Evolutionary conservation across 1,140 invertebrate genomes (phyloP), one percentile per base, ranked within the genome.

Genomic region (Platyura marginata): DNA sequence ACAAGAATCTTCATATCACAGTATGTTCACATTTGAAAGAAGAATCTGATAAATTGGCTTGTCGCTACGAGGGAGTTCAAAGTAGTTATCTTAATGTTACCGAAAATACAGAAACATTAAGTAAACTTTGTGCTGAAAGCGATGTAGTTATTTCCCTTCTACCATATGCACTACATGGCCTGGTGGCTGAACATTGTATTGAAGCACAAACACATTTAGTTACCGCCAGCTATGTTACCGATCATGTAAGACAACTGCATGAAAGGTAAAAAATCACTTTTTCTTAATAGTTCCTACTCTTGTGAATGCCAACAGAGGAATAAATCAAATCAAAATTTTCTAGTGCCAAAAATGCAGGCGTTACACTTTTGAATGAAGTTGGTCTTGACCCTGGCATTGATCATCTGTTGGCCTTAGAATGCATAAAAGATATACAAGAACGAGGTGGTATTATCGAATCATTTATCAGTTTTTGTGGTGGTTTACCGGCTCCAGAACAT

Each of bases 381-480:
- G 96, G 96, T 4, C 64, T 99, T 5, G 96, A 99, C 62, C 96
- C 96, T 1, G 95, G 94, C 76, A 60, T 99, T 48, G 96, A 99
- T 62, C 96, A 99, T 64, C 70, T 99, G 36, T 60, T 99, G 38
- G 96, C 96, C 0, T 75, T 98, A 62, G 91, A 99, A 61, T 94
- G 88, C 58, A 95, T 99, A 48, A 90, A 98, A 57, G 80, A 94
- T 51, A 65, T 71, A 9, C 70, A 84, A 74, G 61, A 73, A 67
- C 62, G 79, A 66, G 61, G 93, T 66, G 63, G 84, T 18, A 78
- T 85, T 55, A 74, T 96, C 1, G 88, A 87, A 39, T 95, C 91
- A 2, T 98, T 97, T 60, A 75, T 94, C 0, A 96, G 91, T 0
- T 99, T 88, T 63, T 98, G 95, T 57, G 96, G 96, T 44, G 96